These are phyloP conservation scores for Epiblema foenella DNA, from an alignment of 2,888 invertebrate genomes.

Conservation along the genomic window DNA sequence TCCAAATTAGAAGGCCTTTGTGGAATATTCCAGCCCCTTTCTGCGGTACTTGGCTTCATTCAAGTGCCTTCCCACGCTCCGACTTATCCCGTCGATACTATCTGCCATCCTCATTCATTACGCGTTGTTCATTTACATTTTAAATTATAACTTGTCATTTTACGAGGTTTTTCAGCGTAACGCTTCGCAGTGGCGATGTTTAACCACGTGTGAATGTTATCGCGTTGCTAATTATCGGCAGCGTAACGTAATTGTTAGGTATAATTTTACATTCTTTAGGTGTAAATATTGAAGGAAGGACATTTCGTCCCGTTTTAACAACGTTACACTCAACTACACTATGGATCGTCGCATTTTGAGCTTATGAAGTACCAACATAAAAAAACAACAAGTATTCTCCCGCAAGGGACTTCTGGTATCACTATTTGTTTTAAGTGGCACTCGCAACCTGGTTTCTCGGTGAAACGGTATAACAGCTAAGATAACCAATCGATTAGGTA, in stretches of 20 bases:
- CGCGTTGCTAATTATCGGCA: slow-evolving; percentile 37
- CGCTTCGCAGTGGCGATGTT: slow-evolving; percentile 29
- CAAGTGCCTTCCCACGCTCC: slow-evolving; percentile 61
- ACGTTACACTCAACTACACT: too few species aligned
- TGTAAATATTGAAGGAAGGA: neutral
- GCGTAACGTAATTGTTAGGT: slow-evolving; percentile 1
- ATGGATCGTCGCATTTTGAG: too few species aligned
- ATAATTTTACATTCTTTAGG: slow-evolving; percentile 17
- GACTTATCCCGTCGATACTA: slow-evolving; percentile 38
- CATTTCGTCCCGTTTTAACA: neutral
- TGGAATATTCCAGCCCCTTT: slow-evolving; percentile 69
- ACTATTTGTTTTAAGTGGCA: neutral
- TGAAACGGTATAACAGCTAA: neutral
- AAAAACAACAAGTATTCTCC: neutral
- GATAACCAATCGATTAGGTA: neutral
- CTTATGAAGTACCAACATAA: neutral
- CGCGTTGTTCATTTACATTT: slow-evolving; percentile 39
- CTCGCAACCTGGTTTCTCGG: neutral
- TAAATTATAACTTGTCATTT: slow-evolving; percentile 42
- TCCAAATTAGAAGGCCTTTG: slow-evolving; percentile 62
- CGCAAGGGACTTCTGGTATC: neutral
- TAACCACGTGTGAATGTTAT: slow-evolving; percentile 42
- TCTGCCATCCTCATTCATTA: slow-evolving; percentile 39
- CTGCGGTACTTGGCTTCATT: slow-evolving; percentile 57
- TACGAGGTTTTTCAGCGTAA: slow-evolving; percentile 41